phyloP scores from a whole-genome alignment of 2,888 invertebrate species.

The Melinopterus prodromus region DNA sequence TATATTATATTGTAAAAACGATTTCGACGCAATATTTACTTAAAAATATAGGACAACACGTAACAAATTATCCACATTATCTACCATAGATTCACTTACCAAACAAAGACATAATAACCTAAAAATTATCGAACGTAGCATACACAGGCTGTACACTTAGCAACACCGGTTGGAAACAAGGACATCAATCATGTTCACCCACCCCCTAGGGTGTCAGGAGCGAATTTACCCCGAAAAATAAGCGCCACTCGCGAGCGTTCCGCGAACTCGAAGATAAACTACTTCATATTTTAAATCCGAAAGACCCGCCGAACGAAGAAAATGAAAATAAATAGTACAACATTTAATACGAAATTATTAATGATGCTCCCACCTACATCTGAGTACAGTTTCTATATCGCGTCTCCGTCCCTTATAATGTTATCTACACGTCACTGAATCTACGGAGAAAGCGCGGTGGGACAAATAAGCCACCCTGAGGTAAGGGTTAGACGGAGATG shows the following conservation, averaged over 20 bases:
- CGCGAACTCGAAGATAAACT: conserved; percentile 46
- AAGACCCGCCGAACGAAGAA: conserved; percentile 50
- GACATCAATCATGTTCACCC: not conserved
- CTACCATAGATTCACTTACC: too few species aligned
- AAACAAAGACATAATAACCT: too few species aligned
- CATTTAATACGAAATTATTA: conserved; percentile 60
- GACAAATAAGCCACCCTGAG: not conserved
- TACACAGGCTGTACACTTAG: not conserved
- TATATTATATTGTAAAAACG: too few species aligned
- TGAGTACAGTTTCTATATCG: conserved; percentile 6
- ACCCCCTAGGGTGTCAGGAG: conserved; percentile 7
- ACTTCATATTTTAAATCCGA: conserved; percentile 45
- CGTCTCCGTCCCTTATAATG: not conserved
- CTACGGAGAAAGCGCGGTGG: conserved; percentile 29
- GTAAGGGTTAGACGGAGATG: conserved; percentile 43
- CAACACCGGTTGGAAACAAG: not conserved
- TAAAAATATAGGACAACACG: too few species aligned
- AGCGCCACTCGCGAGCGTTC: not conserved
- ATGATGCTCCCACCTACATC: conserved; percentile 44
- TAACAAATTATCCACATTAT: too few species aligned
- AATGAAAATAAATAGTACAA: conserved; percentile 60
- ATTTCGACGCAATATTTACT: too few species aligned
- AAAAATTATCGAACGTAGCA: not conserved
- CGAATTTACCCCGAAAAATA: conserved; percentile 23
- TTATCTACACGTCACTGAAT: not conserved